Evolutionary conservation across 2,797 vertebrate species (phyloP).

Genomic region (Artibeus lituratus): DNA sequence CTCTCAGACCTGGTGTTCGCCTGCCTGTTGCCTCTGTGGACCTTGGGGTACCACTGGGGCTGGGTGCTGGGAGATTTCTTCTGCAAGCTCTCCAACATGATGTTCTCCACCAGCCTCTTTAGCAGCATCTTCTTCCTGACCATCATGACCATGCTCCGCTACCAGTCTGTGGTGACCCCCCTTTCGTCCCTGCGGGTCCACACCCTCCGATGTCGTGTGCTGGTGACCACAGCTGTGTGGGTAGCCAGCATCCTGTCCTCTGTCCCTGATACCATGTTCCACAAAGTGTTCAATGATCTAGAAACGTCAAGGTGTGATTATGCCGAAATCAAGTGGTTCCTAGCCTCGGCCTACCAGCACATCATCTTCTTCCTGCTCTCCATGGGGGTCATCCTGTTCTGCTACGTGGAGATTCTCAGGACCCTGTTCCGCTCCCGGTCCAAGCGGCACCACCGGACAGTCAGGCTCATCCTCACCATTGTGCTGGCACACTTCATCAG

Average conservation of each 20-base stretch:
- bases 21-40: slow-evolving; percentile 90
- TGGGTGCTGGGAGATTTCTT: slow-evolving; percentile 87
- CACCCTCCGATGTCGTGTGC: slow-evolving; percentile 70
- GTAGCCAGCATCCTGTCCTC: slow-evolving; percentile 82
- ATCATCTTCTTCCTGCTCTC: slow-evolving; percentile 88
- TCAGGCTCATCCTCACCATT: slow-evolving; percentile 91
- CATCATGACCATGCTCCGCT: slow-evolving; percentile 91
- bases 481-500: slow-evolving; percentile 91
- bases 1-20: slow-evolving; percentile 92
- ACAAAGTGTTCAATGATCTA: slow-evolving; percentile 13
- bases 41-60: slow-evolving; percentile 78
- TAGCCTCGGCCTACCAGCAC: slow-evolving; percentile 85
- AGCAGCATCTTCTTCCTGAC: slow-evolving; percentile 92
- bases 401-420: slow-evolving; percentile 88
- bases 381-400: slow-evolving; percentile 86
- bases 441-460: slow-evolving; percentile 86
- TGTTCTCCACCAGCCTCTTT: slow-evolving; percentile 91
- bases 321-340: slow-evolving; percentile 63
- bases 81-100: slow-evolving; percentile 87
- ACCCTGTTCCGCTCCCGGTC: slow-evolving; percentile 84
- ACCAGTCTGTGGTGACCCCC: slow-evolving; percentile 88
- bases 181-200: slow-evolving; percentile 84
- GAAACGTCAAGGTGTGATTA: slow-evolving; percentile 74
- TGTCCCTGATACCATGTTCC: slow-evolving; percentile 83
- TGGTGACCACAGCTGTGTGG: slow-evolving; percentile 85